Conservation (phyloP, 2,113 vertebrate species). For the Cephalopholis sonnerati region DNA sequence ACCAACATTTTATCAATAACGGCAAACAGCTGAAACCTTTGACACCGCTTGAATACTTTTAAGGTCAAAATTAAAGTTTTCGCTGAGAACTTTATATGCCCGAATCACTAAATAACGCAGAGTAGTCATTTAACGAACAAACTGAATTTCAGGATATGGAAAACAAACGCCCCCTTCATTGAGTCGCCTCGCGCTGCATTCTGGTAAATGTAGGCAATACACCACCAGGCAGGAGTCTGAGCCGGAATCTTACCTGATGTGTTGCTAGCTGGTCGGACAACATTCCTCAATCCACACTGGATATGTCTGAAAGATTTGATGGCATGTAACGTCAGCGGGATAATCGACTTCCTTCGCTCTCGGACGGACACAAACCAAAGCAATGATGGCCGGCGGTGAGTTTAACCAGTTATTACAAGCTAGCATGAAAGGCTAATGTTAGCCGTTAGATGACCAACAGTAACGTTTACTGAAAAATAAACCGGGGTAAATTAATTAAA, state of each 20-base stretch:
- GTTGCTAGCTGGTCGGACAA: neutral
- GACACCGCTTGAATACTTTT: too few species aligned
- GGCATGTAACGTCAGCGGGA: conserved; percentile 20
- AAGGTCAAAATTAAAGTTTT: too few species aligned
- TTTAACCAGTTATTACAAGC: neutral
- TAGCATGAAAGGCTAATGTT: conserved; percentile 41
- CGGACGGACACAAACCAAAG: conserved; percentile 11
- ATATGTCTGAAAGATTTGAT: neutral
- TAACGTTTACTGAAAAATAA: too few species aligned
- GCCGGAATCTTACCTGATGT: neutral
- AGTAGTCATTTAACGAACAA: neutral
- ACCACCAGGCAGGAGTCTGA: neutral
- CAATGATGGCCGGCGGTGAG: conserved; percentile 75
- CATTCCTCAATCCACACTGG: fast-evolving
- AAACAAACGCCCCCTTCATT: conserved; percentile 11
- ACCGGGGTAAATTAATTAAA: neutral
- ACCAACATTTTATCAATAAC: too few species aligned
- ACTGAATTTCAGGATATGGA: fast-evolving
- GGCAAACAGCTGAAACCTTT: too few species aligned
- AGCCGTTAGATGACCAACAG: neutral
- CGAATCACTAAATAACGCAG: too few species aligned
- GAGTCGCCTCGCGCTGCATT: conserved; percentile 4
- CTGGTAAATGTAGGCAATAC: conserved; percentile 32
- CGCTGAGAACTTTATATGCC: too few species aligned
- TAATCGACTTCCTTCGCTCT: neutral